These are phyloP conservation scores for Trigoniulus corallinus DNA, from an alignment of 1,140 invertebrate species.

Conservation along the genomic window DNA sequence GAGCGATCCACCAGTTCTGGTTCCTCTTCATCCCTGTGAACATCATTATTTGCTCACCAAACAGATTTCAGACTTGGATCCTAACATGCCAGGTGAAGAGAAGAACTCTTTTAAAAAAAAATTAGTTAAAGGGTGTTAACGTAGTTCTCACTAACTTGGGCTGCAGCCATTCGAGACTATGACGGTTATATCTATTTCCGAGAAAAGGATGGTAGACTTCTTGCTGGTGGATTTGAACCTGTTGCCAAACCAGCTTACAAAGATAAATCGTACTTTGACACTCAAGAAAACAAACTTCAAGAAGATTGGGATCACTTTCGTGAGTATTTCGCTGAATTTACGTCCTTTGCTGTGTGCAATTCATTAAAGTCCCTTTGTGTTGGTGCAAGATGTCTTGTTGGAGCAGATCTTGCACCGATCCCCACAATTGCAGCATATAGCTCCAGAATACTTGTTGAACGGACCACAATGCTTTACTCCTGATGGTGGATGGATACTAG, in stretches of 20 bases:
- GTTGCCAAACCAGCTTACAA: conserved; percentile 29
- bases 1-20: conserved; percentile 26
- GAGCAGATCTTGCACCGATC: conserved; percentile 69
- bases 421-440: conserved; percentile 48
- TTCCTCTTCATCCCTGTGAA: conserved; percentile 36
- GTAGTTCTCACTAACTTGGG: too few species aligned
- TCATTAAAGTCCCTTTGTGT: too few species aligned
- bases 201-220: conserved; percentile 28
- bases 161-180: conserved; percentile 33
- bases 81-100: conserved; percentile 29
- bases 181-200: conserved; percentile 33
- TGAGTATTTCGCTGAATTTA: conserved; percentile 17
- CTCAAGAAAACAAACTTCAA: conserved; percentile 9
- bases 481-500: conserved; percentile 44
- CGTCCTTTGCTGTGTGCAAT: neutral
- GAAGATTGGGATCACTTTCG: conserved; percentile 90
- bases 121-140: too few species aligned
- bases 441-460: conserved; percentile 62
- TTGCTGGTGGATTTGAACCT: conserved; percentile 35
- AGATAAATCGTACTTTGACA: conserved; percentile 4
- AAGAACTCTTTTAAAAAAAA: too few species aligned
- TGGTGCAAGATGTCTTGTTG: conserved; percentile 45
- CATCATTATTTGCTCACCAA: conserved; percentile 36
- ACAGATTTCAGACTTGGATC: conserved; percentile 26
- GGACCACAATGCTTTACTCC: conserved; percentile 88